Evolutionary conservation across 2,888 invertebrate genomes (phyloP).

Genomic region (Cantharis lateralis): DNA sequence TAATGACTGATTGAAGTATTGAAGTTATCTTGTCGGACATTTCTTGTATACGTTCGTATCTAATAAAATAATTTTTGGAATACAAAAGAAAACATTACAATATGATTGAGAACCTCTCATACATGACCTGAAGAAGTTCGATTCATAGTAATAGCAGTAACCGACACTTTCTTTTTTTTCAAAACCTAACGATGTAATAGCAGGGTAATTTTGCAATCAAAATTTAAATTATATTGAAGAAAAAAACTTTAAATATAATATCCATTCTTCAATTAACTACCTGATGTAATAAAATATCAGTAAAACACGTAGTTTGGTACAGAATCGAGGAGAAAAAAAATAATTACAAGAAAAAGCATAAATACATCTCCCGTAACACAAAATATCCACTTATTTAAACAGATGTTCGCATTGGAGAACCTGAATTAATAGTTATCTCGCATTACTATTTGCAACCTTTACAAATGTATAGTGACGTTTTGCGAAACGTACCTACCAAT

Average conservation of each 20-base stretch:
- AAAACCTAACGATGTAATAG: background rate
- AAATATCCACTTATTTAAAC: constrained; percentile 39
- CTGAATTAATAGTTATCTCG: constrained; percentile 13
- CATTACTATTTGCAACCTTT: constrained; percentile 14
- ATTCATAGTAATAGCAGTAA: background rate
- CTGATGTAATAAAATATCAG: background rate
- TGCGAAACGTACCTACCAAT: constrained; percentile 8
- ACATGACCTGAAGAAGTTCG: background rate
- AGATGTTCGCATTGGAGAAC: constrained; percentile 33
- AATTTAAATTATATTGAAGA: background rate
- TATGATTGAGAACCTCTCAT: too few relatives aligned
- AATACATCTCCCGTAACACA: constrained; percentile 25
- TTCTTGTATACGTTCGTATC: background rate
- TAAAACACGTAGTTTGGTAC: background rate
- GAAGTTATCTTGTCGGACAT: background rate
- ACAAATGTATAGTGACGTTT: background rate
- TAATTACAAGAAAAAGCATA: background rate
- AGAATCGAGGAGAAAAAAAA: background rate
- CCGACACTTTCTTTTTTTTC: background rate
- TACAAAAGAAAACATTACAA: background rate
- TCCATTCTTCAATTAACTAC: background rate
- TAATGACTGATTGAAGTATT: background rate
- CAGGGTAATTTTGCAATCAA: background rate
- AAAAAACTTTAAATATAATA: background rate
- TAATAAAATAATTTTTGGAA: background rate